Evolutionary conservation across 2,797 vertebrate genomes (phyloP).

Genomic region (Falco naumanni): DNA sequence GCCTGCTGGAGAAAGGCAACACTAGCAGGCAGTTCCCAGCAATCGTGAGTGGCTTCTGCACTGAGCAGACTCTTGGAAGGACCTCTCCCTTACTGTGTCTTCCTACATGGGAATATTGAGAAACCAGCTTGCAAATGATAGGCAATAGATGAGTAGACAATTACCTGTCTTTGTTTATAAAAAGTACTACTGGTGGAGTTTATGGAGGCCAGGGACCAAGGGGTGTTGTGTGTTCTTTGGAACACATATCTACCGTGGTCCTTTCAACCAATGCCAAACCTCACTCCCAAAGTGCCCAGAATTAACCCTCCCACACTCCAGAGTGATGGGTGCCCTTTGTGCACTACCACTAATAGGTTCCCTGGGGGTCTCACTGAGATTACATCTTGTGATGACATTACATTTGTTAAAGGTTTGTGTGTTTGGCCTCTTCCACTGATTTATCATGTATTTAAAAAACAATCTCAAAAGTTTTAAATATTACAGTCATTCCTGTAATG

Average conservation of each 20-base stretch:
- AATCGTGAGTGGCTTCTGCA: not conserved
- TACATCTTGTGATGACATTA: not conserved
- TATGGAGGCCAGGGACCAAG: not conserved
- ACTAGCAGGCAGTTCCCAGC: not conserved
- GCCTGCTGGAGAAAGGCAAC: not conserved
- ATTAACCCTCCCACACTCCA: not conserved
- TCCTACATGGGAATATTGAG: not conserved
- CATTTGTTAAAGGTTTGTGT: not conserved
- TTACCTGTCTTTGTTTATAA: not conserved
- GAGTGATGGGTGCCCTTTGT: not conserved
- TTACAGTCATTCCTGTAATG: not conserved
- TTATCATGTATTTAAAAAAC: not conserved
- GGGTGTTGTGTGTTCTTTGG: not conserved
- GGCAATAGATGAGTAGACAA: not conserved
- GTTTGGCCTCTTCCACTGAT: not conserved
- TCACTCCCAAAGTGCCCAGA: not conserved
- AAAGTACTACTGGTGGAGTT: not conserved
- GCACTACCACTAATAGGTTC: not conserved
- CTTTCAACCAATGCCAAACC: not conserved
- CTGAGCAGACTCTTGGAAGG: not conserved
- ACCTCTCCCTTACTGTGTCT: not conserved
- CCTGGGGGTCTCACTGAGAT: not conserved
- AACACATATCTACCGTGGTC: accelerated
- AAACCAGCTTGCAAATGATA: not conserved
- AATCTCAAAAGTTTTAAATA: not conserved